Base-by-base conservation (phyloP, 2,113 vertebrate genomes). In the Pristiophorus japonicus region DNA sequence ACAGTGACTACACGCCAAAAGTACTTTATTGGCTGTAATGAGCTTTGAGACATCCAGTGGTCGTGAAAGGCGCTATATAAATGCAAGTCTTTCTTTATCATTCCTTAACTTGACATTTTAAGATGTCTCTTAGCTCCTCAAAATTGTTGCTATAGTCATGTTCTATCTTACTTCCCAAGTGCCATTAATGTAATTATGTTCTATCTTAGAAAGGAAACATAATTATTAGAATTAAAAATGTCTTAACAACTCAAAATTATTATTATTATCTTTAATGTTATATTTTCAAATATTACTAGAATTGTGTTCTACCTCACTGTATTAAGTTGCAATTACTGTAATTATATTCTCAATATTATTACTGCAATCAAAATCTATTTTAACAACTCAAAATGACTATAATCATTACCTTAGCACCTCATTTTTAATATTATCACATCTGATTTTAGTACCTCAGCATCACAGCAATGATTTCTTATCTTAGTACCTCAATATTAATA, bases 281-380 rank as follows among this genome's bases (percentile, higher is more conserved):
- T 81, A 38, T 81, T 16, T 38, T 81, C 38, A 81, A 81, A 81
- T 81, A 81, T 81, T 81, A 81, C 42, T 81, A 81, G 78, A 88
- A 30, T 88, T 88, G 0, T 55, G 10, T 88, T 87, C 38, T 20
- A 84, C 27, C 38, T 42, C 1, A 30, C 85, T 27, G 22, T 27
- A 88, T 88, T 88, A 88, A 27, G 66, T 24, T 88, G 30, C 85
- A 24, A 88, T 88, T 88, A 88, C 45, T 55, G 85, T 88, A 51
- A 88, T 88, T 55, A 55, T 90, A 90, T 90, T 90, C 47, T 90
- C 51, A 90, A 90, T 90, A 90, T 62, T 90, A 59, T 90, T 90
- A 90, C 47, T 55, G n/a, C 51, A 34, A 34, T 51, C 55, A 59
- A 51, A 59, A 59, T 59, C 51, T 16, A 62, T 59, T 30, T 90